Evolutionary conservation across 2,797 vertebrate species (phyloP).

Genomic region (Artibeus jamaicensis): DNA sequence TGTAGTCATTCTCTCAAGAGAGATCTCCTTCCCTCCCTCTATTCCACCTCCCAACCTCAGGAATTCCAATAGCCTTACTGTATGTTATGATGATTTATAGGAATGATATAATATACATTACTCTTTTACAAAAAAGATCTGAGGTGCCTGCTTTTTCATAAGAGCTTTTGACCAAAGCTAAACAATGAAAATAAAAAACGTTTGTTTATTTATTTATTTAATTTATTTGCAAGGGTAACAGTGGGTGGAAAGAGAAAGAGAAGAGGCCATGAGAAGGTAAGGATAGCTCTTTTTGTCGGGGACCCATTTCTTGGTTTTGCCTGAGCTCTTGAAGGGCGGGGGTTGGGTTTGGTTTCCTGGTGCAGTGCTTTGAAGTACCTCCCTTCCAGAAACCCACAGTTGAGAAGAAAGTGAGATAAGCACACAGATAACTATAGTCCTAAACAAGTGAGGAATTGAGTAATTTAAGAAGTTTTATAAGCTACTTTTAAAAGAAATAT

Average conservation of each 20-base stretch:
- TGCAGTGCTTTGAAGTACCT: not conserved
- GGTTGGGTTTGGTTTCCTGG: not conserved
- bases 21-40: not conserved
- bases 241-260: not conserved
- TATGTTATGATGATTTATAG: not conserved
- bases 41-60: not conserved
- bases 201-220: not conserved
- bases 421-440: not conserved
- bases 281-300: no score
- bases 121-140: not conserved
- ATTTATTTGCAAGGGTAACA: not conserved
- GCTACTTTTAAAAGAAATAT: not conserved
- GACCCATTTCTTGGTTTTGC: not conserved
- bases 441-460: not conserved
- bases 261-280: not conserved
- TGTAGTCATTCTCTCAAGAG: not conserved
- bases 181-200: not conserved
- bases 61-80: not conserved
- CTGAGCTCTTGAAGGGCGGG: not conserved
- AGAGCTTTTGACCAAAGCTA: slow-evolving; percentile 23
- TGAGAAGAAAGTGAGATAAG: not conserved
- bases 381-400: not conserved
- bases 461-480: not conserved
- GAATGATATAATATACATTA: not conserved
- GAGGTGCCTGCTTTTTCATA: not conserved